phyloP scores from a whole-genome alignment of 2,888 invertebrate genomes.

The Ecdyonurus torrentis region DNA sequence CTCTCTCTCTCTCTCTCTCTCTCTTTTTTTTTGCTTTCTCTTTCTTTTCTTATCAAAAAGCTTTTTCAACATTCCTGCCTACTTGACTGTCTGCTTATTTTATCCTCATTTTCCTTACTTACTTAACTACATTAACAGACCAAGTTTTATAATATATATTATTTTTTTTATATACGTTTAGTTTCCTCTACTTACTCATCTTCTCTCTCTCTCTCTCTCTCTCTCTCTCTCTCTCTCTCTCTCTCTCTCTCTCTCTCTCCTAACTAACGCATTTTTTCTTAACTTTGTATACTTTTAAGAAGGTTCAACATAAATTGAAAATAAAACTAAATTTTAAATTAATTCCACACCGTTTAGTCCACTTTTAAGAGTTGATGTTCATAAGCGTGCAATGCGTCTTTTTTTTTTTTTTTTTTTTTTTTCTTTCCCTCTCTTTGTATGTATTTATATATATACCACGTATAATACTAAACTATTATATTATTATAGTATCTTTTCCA shows the following conservation, averaged over 20 bases:
- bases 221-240: background rate
- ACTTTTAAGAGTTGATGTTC: background rate
- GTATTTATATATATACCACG: too few species aligned
- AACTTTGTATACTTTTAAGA: background rate
- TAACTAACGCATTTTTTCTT: too few species aligned
- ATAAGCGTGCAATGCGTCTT: background rate
- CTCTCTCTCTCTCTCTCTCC: background rate
- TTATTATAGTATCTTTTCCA: background rate
- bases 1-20: too few species aligned
- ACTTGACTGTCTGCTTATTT: background rate
- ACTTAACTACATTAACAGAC: background rate
- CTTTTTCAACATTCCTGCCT: background rate
- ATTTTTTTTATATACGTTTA: too few species aligned
- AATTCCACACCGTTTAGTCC: background rate
- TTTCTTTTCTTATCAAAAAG: background rate
- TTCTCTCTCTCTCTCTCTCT: background rate
- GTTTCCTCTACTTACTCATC: background rate
- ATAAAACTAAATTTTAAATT: constrained; percentile 2
- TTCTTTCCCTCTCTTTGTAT: too few species aligned
- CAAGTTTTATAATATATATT: too few species aligned
- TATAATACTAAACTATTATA: too few species aligned
- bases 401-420: background rate
- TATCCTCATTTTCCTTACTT: too few species aligned
- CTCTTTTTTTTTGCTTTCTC: too few species aligned
- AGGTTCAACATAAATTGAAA: constrained; percentile 1